Base-by-base conservation (phyloP, 2,888 invertebrate species). In the Cheilosia impressa region DNA sequence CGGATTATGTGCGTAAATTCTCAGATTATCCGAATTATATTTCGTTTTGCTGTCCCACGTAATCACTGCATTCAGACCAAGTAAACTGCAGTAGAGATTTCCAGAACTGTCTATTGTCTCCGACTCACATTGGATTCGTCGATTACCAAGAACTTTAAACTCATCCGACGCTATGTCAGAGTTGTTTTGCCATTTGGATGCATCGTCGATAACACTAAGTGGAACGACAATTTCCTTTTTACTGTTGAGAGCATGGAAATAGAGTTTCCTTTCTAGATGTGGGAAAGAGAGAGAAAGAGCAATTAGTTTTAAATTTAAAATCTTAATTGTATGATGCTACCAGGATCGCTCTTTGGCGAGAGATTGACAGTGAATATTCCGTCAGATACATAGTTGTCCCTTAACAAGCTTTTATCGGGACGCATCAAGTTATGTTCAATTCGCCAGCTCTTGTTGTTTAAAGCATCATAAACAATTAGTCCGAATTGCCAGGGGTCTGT, bases 61-160 rank as follows among this genome's bases (percentile, higher is more conserved):
- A 88, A 94, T 95, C 47, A 97, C 93, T n/a, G 95, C 94, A 5
- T 95, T 94, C 13, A 95, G 94, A 0, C 94, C 93, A 92, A 95
- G 93, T 3, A 95, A 90, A 0, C 96, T 96, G 89, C 95, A 96
- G 90, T 94, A 96, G 87, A 96, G 91, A 76, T 96, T 93, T 0
- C 96, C 96, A 60, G 94, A 93, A 41, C 93, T 93, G 88, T 96
- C 96, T 91, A 96, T 95, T 0, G 94, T 95, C 92, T 96, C 94
- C 0, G 96, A 95, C 10, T 95, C 96, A 7, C 95, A 93, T 90
- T 97, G 97, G 0, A 95, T 94, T 71, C 96, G 93, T 65, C 94
- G 93, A 80, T 92, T 91, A 55, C 93, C 92, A 81, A 94, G 93
- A 60, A 94, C 89, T 31, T 92, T 91, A 89, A 95, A 95, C 22